These are phyloP conservation scores for Blastobasis lacticolella DNA, from an alignment of 2,888 invertebrate genomes.

Conservation along the genomic window DNA sequence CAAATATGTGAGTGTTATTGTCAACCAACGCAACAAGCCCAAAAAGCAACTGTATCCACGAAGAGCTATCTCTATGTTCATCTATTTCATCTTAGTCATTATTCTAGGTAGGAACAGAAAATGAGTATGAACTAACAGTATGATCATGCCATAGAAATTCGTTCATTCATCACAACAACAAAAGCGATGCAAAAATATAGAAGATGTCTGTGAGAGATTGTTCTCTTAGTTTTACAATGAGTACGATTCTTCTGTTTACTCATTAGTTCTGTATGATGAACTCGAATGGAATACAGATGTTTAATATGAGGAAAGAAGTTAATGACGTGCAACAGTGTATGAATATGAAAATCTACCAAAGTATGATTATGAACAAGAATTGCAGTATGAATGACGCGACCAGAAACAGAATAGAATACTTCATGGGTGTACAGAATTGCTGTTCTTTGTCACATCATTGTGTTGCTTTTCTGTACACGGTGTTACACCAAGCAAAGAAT, in stretches of 20 bases:
- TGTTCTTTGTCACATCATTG: no score
- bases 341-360: no score
- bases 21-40: background rate
- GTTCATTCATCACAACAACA: conserved; percentile 37
- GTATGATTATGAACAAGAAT: no score
- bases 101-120: background rate
- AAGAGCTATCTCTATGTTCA: conserved; percentile 13
- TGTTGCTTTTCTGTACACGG: no score
- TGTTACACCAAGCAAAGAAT: no score
- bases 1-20: background rate
- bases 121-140: conserved; percentile 12
- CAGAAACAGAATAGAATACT: background rate
- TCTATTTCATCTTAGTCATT: conserved; percentile 6
- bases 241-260: background rate
- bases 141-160: conserved; percentile 33
- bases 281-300: background rate
- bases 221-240: no score
- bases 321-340: background rate
- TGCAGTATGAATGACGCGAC: background rate
- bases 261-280: background rate
- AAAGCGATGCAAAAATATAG: conserved; percentile 35
- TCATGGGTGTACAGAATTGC: no score
- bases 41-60: conserved; percentile 15
- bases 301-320: background rate
- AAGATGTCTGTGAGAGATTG: no score